Evolutionary conservation across 2,888 invertebrate species (phyloP), one percentile per base, ranked within the genome.

Genomic region (Dascillus cervinus): DNA sequence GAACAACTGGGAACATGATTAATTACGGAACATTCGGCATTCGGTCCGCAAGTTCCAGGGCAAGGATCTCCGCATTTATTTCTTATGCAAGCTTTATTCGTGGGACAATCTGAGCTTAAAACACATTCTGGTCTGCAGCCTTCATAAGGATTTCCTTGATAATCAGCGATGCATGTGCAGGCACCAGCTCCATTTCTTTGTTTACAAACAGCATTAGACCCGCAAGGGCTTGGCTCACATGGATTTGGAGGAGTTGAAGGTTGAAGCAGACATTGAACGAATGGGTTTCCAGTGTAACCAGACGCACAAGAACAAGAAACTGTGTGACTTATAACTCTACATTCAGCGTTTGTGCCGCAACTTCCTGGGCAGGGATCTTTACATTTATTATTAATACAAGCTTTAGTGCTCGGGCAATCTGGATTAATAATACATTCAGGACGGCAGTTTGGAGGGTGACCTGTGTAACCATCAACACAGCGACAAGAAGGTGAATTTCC

Each of bases 41-140:
- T 81, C 30, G 73, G 72, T 3, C 89, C 90, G 57, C 90, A 91
- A 35, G 84, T 76, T 37, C 88, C 87, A 8, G 85, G 83, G 51
- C 90, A 91, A 22, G 90, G 90, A 66, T 90, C 83, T 28, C 73
- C 70, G 56, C 91, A 91, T 60, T 87, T 88, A 56, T 84, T 85
- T 50, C 82, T 74, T 22, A 82, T 73, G 52, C 91, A 91, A 22
- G 88, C 80, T 59, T 80, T 82, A 54, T 86, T 82, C 2, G 82
- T 78, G 15, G 83, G 73, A 60, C 90, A 91, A 55, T 90, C 89
- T 0, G 87, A 80, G 58, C 84, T 89, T 2, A 87, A 70, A 17
- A 88, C 81, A 60, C 90, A 90, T 67, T 90, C 89, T 2, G 89
- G 89, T 44, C 86, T 74, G 53, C 90, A 88, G 22, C 82, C 82